Conservation (phyloP, 2,888 invertebrate species). For the Harmothoe impar region DNA sequence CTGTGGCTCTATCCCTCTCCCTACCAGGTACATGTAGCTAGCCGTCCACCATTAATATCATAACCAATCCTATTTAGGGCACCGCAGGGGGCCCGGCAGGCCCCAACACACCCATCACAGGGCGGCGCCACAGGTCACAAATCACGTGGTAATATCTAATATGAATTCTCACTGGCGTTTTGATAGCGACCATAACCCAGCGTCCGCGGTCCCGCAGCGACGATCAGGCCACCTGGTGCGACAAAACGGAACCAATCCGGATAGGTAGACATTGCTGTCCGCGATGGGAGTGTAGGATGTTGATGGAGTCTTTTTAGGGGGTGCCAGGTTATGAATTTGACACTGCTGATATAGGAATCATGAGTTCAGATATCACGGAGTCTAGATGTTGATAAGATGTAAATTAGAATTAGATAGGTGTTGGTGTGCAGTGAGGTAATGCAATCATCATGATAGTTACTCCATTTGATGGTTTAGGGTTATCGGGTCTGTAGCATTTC, state of each 20-base stretch:
- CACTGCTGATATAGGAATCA: neutral
- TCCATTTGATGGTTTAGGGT: too few relatives aligned
- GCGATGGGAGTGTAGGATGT: neutral
- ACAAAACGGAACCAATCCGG: neutral
- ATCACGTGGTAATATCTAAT: slow-evolving; percentile 55
- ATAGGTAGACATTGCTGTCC: neutral
- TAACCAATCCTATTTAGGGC: slow-evolving; percentile 55
- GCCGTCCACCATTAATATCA: slow-evolving; percentile 1
- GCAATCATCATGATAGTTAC: too few relatives aligned
- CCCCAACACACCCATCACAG: neutral
- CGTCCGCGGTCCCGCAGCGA: neutral
- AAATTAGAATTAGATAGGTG: too few relatives aligned
- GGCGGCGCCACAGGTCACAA: neutral
- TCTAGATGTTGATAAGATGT: too few relatives aligned
- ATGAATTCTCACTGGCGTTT: slow-evolving; percentile 30
- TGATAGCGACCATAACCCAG: slow-evolving; percentile 8
- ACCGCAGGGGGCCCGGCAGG: neutral
- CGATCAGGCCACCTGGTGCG: neutral
- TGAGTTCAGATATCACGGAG: too few relatives aligned
- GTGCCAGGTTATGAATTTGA: neutral
- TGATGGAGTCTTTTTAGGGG: neutral
- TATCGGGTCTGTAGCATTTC: too few relatives aligned
- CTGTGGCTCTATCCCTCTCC: too few relatives aligned
- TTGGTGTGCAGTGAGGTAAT: too few relatives aligned
- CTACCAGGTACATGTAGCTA: too few relatives aligned